These are phyloP conservation scores for Campopleginae sp. DNA, from an alignment of 2,888 invertebrate genomes.

Conservation along the genomic window DNA sequence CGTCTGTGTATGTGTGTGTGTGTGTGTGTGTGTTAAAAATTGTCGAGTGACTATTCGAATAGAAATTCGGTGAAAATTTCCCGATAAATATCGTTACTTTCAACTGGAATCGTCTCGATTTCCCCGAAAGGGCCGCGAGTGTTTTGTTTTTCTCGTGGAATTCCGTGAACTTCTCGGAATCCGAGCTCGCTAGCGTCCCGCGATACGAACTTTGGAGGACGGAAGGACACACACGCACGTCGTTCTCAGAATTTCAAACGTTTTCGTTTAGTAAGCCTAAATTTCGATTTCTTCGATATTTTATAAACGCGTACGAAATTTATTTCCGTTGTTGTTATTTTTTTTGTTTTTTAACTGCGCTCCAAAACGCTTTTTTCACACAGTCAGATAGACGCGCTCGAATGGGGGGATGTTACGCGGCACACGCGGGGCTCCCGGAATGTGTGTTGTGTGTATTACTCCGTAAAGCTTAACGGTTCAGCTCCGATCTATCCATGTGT, in stretches of 20 bases:
- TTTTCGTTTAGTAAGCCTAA: neutral
- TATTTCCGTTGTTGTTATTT: neutral
- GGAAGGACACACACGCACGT: neutral
- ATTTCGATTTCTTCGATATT: neutral
- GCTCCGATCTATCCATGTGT: neutral
- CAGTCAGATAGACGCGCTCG: neutral
- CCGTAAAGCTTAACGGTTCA: conserved; percentile 21
- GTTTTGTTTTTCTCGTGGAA: neutral
- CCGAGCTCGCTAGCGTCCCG: neutral
- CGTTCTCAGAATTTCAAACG: neutral
- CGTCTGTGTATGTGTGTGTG: neutral
- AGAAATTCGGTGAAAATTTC: neutral
- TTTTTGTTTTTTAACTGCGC: neutral
- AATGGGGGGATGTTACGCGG: conserved; percentile 22
- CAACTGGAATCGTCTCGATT: neutral
- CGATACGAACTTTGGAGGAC: conserved; percentile 1
- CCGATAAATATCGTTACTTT: neutral
- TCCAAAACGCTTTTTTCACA: neutral
- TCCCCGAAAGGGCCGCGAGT: neutral
- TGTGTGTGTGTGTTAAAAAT: neutral
- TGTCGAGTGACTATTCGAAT: neutral
- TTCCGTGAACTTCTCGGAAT: neutral
- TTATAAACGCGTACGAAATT: neutral
- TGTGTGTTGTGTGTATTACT: conserved; percentile 28
- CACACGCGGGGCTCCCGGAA: conserved; percentile 26